These are phyloP conservation scores for Madoqua kirkii DNA, from an alignment of 2,113 vertebrate species.

Conservation along the genomic window DNA sequence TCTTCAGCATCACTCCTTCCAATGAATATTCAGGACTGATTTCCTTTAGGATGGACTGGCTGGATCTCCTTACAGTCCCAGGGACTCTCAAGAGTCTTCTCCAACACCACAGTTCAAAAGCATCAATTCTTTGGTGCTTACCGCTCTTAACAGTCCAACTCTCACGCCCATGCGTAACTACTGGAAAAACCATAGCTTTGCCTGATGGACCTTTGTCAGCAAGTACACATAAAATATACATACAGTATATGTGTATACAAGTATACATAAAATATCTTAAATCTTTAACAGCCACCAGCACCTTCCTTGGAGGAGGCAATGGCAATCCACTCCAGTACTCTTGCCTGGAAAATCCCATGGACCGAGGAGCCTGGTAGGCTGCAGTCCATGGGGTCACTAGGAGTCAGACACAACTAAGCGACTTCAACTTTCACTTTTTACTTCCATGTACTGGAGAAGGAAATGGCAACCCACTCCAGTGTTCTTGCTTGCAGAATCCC, in stretches of 20 bases:
- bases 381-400: too few species aligned
- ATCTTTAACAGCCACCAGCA: neutral
- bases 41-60: neutral
- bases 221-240: neutral
- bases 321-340: too few species aligned
- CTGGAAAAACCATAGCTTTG: neutral
- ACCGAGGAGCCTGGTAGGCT: too few species aligned
- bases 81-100: neutral
- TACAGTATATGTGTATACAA: neutral
- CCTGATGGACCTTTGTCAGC: neutral
- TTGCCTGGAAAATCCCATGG: too few species aligned
- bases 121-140: fast-evolving
- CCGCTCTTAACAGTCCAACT: neutral
- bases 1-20: neutral
- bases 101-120: neutral
- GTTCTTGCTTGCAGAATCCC: too few species aligned
- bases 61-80: neutral
- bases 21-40: neutral
- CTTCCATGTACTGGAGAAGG: too few species aligned
- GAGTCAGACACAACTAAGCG: too few species aligned
- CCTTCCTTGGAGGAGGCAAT: neutral
- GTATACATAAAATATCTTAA: neutral
- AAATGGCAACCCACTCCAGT: too few species aligned
- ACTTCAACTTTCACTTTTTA: too few species aligned
- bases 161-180: neutral